Percentiles rank a stretch among this genome's conserved stretches.
phyloP scores from a whole-genome alignment of 2,113 vertebrate species.

The Accipiter cooperii region DNA sequence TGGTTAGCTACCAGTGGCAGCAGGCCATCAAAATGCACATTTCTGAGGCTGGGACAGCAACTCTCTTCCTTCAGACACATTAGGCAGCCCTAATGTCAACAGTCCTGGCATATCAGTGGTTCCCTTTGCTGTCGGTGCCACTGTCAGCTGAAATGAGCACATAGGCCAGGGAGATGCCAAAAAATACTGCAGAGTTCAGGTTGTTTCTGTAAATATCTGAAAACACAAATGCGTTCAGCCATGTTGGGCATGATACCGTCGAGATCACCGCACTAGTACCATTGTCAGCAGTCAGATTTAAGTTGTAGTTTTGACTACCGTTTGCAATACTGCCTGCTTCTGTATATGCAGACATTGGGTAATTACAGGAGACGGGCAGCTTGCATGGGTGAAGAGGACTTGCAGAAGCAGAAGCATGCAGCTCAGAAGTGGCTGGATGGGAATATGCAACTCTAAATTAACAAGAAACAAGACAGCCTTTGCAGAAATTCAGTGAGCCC shows the following conservation, averaged over 20 bases:
- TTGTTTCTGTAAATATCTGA: neutral
- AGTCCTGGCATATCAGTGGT: neutral
- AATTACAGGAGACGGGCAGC: neutral
- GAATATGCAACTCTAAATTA: neutral
- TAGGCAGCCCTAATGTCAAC: neutral
- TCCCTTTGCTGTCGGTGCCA: neutral
- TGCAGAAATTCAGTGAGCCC: neutral
- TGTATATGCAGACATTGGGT: neutral
- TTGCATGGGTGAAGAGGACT: neutral
- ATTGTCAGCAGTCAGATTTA: neutral
- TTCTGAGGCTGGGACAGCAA: neutral
- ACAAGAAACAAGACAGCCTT: neutral
- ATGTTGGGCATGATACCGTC: fast-evolving
- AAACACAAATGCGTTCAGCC: neutral
- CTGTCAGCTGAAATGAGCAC: neutral
- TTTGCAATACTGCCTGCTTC: neutral
- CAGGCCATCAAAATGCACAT: neutral
- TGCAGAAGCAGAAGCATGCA: neutral
- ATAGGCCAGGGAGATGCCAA: neutral
- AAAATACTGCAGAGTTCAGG: neutral
- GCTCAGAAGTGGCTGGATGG: neutral
- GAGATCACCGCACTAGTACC: neutral
- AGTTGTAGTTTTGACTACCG: neutral
- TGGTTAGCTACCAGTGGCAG: fast-evolving
- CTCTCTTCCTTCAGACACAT: neutral